Evolutionary conservation across 2,113 vertebrate species (phyloP).

Genomic region (Brachypteracias leptosomus): DNA sequence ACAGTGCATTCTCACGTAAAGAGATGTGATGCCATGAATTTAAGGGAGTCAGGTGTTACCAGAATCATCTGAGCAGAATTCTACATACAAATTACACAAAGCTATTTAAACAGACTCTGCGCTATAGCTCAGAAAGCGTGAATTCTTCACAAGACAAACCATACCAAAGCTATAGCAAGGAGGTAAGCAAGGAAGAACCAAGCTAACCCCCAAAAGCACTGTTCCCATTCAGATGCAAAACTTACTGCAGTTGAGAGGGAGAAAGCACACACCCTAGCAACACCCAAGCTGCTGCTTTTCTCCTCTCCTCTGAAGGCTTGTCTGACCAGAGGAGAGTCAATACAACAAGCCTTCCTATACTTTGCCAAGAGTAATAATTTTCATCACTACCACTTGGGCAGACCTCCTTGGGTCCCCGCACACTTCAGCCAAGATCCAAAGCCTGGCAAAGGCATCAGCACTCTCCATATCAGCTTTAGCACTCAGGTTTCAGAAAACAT

Average conservation of each 20-base stretch:
- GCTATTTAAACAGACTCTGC: background rate
- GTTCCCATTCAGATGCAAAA: background rate
- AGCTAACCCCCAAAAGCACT: background rate
- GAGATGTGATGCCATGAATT: conserved; percentile 9
- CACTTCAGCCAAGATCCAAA: background rate
- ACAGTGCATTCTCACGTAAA: conserved; percentile 49
- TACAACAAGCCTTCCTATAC: fast-evolving
- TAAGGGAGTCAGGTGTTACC: background rate
- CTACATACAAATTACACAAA: background rate
- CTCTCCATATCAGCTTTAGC: background rate
- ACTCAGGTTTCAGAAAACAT: background rate
- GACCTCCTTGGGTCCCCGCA: background rate
- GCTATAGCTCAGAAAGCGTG: background rate
- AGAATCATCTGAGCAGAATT: background rate
- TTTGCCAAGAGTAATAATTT: background rate
- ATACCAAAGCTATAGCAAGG: background rate
- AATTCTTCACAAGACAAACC: background rate
- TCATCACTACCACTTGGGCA: background rate
- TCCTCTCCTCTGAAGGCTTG: background rate
- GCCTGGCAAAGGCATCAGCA: background rate
- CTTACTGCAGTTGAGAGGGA: background rate
- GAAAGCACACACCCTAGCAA: background rate
- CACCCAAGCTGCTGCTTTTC: background rate
- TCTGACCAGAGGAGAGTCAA: background rate
- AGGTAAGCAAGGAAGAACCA: background rate